Evolutionary conservation across 2,797 vertebrate species (phyloP), one percentile per base, ranked within the genome.

Genomic region (Takifugu rubripes): DNA sequence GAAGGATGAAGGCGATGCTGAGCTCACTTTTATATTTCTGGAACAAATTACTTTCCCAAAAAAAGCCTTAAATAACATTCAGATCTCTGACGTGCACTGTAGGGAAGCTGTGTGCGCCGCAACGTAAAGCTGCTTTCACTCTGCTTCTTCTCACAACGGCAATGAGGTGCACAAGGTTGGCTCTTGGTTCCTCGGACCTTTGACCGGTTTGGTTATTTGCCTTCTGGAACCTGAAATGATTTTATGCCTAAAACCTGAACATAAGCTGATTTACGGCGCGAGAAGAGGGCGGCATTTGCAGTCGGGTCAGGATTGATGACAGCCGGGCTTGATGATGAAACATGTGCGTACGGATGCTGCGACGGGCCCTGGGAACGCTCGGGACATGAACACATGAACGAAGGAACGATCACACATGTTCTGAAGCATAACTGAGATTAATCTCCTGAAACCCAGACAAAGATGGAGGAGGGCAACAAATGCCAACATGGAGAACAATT

Each of bases 261-360:
- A 29, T 29, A 7, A 29, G 7, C 27, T 7, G 7, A 29, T 5
- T 5, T 2, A 29, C 27, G 27, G 7, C 21, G 21, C 21, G 21
- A 21, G 21, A 21, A 21, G 21, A 21, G 21, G 21, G 21, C 21
- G 21, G 21, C 21, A 1, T 21, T 44, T 10, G 46, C 24, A 16
- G 52, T 55, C 57, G 31, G 52, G 56, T 81, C 58, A 64, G 55
- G 61, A 74, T 64, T 78, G 71, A 85, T 84, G 65, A 77, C 21
- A 21, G 21, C 21, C 21, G 21, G 7, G 31, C 1, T 33, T 33
- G 27, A 29, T 82, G 81, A 87, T 84, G 75, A 87, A 83, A 85
- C 74, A 80, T 82, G 73, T 29, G 70, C 82, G 69, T 70, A 47
- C 49, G 78, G 67, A 74, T 75, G 82, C 69, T 74, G 67, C 82